Conservation (phyloP, 53 echinoderm and acorn worm species). For the Arbacia lixula region DNA sequence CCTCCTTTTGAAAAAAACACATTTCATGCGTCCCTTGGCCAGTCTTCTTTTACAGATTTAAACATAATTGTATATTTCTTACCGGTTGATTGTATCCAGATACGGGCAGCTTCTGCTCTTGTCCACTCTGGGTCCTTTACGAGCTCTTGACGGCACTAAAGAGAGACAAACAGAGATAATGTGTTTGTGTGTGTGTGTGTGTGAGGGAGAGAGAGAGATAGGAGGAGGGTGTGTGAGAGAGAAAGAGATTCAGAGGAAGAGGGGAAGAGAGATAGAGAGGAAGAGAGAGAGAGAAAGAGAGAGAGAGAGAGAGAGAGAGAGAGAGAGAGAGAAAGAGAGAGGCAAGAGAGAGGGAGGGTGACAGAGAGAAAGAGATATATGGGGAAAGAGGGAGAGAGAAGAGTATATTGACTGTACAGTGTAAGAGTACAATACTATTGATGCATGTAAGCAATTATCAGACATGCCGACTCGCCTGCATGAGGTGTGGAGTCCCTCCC, state of each 20-base stretch:
- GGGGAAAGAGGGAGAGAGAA: neutral
- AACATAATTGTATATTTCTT: too few relatives aligned
- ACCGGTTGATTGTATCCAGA: constrained; percentile 96
- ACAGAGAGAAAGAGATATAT: neutral
- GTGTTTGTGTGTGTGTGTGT: neutral
- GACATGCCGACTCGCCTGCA: too few relatives aligned
- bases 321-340: neutral
- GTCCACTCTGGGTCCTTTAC: constrained; percentile 70
- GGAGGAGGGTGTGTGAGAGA: neutral
- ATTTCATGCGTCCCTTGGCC: too few relatives aligned
- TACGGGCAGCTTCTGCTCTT: constrained; percentile 94
- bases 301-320: neutral
- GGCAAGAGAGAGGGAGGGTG: neutral
- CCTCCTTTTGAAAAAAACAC: too few relatives aligned
- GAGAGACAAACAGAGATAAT: neutral
- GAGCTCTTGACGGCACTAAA: constrained; percentile 51
- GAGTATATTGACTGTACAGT: too few relatives aligned
- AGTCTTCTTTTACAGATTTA: too few relatives aligned
- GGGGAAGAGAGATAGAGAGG: neutral
- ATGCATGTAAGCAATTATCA: too few relatives aligned
- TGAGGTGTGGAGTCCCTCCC: too few relatives aligned
- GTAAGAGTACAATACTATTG: too few relatives aligned
- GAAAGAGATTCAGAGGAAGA: neutral
- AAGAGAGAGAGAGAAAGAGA: neutral
- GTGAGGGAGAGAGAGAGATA: neutral